Conservation (phyloP, 1,140 invertebrate genomes). For the Thrips palmi region DNA sequence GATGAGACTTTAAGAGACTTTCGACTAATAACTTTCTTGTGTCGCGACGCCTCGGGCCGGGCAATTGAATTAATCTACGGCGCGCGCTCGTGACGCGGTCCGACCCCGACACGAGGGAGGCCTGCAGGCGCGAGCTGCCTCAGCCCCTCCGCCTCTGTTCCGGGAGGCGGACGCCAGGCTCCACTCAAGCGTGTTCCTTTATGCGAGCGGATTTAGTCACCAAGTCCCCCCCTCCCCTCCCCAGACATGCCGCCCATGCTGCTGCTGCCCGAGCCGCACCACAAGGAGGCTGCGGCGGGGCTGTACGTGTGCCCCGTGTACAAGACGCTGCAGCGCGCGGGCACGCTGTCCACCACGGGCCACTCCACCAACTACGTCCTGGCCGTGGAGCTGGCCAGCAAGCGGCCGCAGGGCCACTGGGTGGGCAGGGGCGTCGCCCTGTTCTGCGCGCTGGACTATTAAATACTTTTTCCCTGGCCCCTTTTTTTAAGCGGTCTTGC, state of each 20-base stretch:
- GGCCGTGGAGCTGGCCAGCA: constrained; percentile 41
- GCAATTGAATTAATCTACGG: too few species aligned
- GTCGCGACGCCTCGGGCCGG: too few species aligned
- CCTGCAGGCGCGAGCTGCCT: too few species aligned
- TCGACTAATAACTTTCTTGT: too few species aligned
- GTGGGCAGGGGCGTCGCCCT: constrained; percentile 58
- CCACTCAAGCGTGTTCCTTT: too few species aligned
- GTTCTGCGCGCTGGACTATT: constrained; percentile 57
- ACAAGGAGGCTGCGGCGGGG: constrained; percentile 21
- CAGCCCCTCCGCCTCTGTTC: too few species aligned
- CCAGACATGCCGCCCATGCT: constrained; percentile 41
- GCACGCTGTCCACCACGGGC: constrained; percentile 56
- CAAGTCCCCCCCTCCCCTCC: neutral
- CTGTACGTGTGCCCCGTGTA: constrained; percentile 55
- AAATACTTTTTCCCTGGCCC: too few species aligned
- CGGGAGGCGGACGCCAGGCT: too few species aligned
- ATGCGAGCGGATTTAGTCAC: neutral
- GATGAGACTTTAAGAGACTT: neutral
- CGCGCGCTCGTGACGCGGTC: too few species aligned
- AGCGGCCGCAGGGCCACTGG: constrained; percentile 45
- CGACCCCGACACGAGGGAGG: too few species aligned
- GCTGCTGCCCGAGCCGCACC: constrained; percentile 35
- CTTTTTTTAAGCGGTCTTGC: neutral
- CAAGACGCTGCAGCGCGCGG: constrained; percentile 45
- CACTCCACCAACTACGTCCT: constrained; percentile 67